Percentiles rank a stretch among this genome's conserved stretches.
phyloP scores from a whole-genome alignment of 2,797 vertebrate genomes.

The Danionella dracula region DNA sequence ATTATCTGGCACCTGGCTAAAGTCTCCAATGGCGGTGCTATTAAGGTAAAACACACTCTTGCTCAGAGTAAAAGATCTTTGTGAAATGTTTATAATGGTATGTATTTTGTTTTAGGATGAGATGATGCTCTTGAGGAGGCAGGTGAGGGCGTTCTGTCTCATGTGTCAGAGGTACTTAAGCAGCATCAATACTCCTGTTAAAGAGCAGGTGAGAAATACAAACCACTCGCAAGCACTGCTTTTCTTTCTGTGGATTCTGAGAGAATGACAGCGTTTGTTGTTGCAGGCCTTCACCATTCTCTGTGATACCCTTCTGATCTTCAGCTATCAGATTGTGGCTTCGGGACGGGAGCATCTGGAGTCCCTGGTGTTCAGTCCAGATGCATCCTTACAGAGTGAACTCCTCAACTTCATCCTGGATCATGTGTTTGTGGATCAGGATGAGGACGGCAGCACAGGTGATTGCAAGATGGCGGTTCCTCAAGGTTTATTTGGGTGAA shows the following conservation, averaged over 20 bases:
- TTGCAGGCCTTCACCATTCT: constrained; percentile 88
- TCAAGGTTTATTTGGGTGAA: not conserved
- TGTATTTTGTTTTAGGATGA: constrained; percentile 70
- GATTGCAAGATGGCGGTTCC: not conserved
- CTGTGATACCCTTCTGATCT: constrained; percentile 91
- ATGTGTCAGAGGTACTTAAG: constrained; percentile 93
- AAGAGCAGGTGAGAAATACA: constrained; percentile 82
- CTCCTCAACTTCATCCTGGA: constrained; percentile 91
- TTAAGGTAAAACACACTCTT: constrained; percentile 65
- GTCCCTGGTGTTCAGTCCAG: constrained; percentile 85
- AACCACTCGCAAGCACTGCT: not conserved
- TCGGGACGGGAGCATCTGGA: constrained; percentile 88
- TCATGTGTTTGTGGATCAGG: constrained; percentile 94
- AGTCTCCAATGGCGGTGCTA: constrained; percentile 77
- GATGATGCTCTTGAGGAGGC: constrained; percentile 84
- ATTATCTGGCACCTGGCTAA: constrained; percentile 86
- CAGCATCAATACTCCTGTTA: constrained; percentile 89
- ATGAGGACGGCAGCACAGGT: constrained; percentile 88
- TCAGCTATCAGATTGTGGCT: constrained; percentile 93
- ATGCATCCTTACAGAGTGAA: constrained; percentile 88
- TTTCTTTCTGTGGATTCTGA: not conserved
- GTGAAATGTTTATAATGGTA: no score
- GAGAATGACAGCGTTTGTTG: not conserved
- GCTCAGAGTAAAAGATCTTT: no score
- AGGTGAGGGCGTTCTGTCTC: constrained; percentile 92